Evolutionary conservation across 64 coral and sea anemone genomes (phyloP), one percentile per base, ranked within the genome.

Genomic region (Montipora capricornis): DNA sequence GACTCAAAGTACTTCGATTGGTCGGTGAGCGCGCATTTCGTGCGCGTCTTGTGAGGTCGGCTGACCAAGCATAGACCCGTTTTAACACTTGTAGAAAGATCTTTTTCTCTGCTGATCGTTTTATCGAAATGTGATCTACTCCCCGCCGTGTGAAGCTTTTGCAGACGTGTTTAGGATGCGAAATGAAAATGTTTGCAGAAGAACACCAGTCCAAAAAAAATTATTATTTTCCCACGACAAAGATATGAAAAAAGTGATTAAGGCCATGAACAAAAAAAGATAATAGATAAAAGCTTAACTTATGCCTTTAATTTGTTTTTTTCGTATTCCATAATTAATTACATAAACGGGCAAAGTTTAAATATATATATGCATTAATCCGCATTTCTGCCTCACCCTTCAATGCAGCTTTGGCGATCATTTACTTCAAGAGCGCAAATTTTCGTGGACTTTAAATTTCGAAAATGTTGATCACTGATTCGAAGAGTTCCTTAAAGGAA

Each of bases 181-280:
- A 73, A 86, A 85, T 70, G 66, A 49, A 86, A 86, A 50, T 47
- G 66, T 86, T 86, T 73, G 44, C 66, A 49, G 71, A 86, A 51
- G 64, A 86, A 71, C 82, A 86, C 6, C n/a, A 86, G 82, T 49
- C 22, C 5, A 15, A 13, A 71, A 1, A 50, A 71, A 47, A 37
- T 37, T 37, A 2, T 37, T 71, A 73, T 49, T 86, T 86, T 86
- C 82, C 64, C 82, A 86, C 82, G 82, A 86, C 47, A 71, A 71
- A 20, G 46, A 49, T n/a, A 47, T 10, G n/a, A 26, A 6, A 73
- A 17, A 13, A 61, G 3, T 13, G 2, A 49, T 22, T 22, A 49
- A 9, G 17, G 20, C 17, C 16, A 83, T 49, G 11, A 57, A 57
- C 53, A 84, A 84, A 70, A 84, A 44, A 37, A 13, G 16, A n/a